Percentiles rank a stretch among this genome's conserved stretches.
Conservation (phyloP, 1,140 invertebrate genomes). For the Metaphire vulgaris region DNA sequence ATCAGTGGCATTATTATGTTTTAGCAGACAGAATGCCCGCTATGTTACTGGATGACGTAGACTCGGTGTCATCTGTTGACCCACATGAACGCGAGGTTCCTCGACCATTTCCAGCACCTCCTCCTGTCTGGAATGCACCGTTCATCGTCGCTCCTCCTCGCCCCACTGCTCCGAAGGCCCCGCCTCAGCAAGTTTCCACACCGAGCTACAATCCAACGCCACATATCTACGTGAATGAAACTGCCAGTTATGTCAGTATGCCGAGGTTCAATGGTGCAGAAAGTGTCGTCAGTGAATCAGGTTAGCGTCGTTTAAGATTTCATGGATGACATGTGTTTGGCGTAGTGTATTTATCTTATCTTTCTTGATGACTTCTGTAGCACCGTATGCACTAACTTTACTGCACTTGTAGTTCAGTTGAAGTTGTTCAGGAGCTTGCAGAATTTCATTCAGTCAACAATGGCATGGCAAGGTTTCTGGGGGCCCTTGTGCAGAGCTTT, state of each 20-base stretch:
- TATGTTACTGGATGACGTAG: constrained; percentile 11
- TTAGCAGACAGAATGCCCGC: no score
- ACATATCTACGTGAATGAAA: constrained; percentile 58
- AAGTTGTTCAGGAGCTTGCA: constrained; percentile 1
- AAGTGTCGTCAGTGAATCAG: constrained; percentile 64
- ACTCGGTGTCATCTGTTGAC: constrained; percentile 14
- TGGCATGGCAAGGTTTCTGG: no score
- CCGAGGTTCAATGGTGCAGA: constrained; percentile 55
- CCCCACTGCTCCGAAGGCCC: not conserved
- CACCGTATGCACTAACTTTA: not conserved
- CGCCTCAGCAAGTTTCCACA: not conserved
- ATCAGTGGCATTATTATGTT: no score
- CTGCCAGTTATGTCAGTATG: constrained; percentile 60
- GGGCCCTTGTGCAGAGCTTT: no score
- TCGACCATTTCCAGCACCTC: constrained; percentile 10
- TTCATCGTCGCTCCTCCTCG: not conserved
- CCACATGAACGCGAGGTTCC: constrained; percentile 5
- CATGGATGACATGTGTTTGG: not conserved
- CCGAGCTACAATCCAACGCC: not conserved
- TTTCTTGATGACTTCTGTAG: not conserved
- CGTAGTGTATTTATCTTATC: not conserved
- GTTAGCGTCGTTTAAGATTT: not conserved
- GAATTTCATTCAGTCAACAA: constrained; percentile 4
- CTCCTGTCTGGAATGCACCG: not conserved
- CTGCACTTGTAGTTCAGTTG: not conserved